Percentiles rank a stretch among this genome's conserved stretches.
Evolutionary conservation across 2,888 invertebrate genomes (phyloP).

Genomic region (Stenotaenia linearis): DNA sequence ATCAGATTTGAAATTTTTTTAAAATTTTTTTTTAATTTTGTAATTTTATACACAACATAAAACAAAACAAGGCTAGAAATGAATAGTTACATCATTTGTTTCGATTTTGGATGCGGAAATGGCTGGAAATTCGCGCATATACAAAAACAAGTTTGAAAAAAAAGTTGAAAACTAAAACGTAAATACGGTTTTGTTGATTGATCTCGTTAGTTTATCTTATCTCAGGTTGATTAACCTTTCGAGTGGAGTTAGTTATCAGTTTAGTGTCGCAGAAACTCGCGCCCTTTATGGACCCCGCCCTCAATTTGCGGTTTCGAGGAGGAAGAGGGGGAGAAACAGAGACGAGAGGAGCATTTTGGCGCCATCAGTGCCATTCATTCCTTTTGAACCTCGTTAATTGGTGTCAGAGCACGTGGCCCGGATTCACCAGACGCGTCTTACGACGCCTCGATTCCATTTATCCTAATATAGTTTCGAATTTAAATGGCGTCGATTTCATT

Average conservation of each 20-base stretch:
- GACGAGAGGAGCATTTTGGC: conserved; percentile 9
- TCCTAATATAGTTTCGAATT: neutral
- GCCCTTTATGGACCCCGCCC: neutral
- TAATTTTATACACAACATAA: no score
- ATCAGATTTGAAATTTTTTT: no score
- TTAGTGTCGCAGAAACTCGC: neutral
- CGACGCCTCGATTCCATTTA: neutral
- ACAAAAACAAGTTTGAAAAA: neutral
- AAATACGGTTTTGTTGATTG: neutral
- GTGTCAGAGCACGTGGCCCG: conserved; percentile 20
- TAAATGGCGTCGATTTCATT: neutral
- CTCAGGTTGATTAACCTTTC: conserved; percentile 17
- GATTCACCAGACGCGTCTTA: neutral
- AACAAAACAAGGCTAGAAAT: no score
- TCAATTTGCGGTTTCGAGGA: neutral
- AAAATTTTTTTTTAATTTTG: no score
- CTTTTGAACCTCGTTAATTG: conserved; percentile 17
- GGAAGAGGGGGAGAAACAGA: neutral
- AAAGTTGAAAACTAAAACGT: neutral
- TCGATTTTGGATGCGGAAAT: no score
- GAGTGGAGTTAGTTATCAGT: conserved; percentile 13
- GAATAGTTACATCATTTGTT: no score
- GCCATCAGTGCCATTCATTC: conserved; percentile 23
- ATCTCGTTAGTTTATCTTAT: neutral
- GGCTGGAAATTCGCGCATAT: no score